Evolutionary conservation across 2,797 vertebrate genomes (phyloP), one percentile per base, ranked within the genome.

Genomic region (Nasua narica): DNA sequence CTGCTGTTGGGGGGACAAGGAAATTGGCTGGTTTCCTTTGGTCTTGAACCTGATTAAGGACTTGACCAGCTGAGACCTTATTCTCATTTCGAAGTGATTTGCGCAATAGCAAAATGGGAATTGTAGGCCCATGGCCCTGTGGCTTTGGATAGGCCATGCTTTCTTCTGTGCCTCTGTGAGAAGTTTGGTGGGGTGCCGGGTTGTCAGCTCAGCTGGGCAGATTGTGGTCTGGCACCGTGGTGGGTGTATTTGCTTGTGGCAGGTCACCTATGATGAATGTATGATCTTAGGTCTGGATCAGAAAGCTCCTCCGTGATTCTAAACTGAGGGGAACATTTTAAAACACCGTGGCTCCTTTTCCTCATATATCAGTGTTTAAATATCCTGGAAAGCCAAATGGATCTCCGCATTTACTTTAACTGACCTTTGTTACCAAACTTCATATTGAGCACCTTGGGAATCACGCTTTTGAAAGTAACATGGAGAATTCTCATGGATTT

Each of bases 11-110:
- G 46, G 50, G n/a, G 74, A 74, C 4, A 60, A 35, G 27, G 40
- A 52, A 70, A 79, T 46, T 50, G 87, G 40, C 60, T 86, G 21
- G 19, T 92, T 96, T 96, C 46, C 74, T 95, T 95, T 91, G 52
- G 18, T 89, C 43, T 95, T 83, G 32, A 88, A 60, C 56, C 37
- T 84, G 74, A 25, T 23, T 72, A 56, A 91, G 46, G 37, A 40
- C n/a, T 65, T 97, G 2, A 82, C 29, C 35, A 43, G 9, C 67
- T 69, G 86, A 96, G 60, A 85, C 32, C 37, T 84, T 87, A 27
- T 40, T 97, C 94, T 94, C 46, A 67, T 89, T 77, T 89, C 74
- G 70, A 92, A 82, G 56, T 94, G 60, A 56, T 69, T 88, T 83
- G 54, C 35, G 89, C 35, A n/a, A 32, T 62, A 25, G 21, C 32